phyloP scores from a whole-genome alignment of 2,888 invertebrate genomes.

The Yponomeuta plumbellus region DNA sequence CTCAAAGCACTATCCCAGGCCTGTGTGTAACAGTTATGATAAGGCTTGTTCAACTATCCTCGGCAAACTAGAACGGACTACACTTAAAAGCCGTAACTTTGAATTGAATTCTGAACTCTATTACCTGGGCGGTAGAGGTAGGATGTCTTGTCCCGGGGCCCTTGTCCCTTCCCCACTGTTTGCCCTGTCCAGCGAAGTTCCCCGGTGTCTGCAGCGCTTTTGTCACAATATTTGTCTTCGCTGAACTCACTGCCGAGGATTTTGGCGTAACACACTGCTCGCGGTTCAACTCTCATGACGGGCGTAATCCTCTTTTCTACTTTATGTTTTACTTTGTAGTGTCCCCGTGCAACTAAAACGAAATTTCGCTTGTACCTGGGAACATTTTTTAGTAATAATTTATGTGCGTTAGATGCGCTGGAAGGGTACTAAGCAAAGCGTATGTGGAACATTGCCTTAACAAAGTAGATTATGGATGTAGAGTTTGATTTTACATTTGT shows the following conservation, averaged over 20 bases:
- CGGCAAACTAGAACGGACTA: neutral
- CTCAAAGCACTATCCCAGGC: neutral
- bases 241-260: conserved; percentile 41
- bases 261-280: conserved; percentile 26
- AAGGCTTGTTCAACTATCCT: neutral
- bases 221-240: conserved; percentile 61
- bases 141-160: neutral
- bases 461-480: too few species aligned
- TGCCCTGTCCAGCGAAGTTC: conserved; percentile 17
- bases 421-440: neutral
- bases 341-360: neutral
- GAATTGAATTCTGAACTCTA: neutral
- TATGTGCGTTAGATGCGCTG: neutral
- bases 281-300: conserved; percentile 16
- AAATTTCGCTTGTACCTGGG: neutral
- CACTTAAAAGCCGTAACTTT: neutral
- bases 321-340: conserved; percentile 16
- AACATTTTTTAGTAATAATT: too few species aligned
- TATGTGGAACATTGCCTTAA: too few species aligned
- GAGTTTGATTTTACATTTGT: too few species aligned
- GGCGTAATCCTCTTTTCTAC: conserved; percentile 16
- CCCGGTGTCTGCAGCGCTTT: conserved; percentile 37
- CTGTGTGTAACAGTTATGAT: neutral
- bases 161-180: conserved; percentile 12
- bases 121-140: neutral